Conservation (phyloP, 2,888 invertebrate species). For the Uloborus plumipes region DNA sequence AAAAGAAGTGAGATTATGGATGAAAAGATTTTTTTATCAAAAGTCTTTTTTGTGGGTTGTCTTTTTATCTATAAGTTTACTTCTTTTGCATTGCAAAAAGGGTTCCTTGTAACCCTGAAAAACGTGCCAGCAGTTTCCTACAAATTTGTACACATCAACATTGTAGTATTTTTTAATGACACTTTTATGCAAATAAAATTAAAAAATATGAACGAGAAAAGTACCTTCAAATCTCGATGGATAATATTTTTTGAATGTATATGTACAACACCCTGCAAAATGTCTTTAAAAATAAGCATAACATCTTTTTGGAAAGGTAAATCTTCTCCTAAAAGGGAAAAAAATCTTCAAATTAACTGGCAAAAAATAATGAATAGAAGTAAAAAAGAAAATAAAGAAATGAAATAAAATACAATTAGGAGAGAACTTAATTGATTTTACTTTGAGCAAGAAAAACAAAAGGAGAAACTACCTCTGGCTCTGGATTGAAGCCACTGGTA, state of each 20-base stretch:
- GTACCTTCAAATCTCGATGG: slow-evolving; percentile 83
- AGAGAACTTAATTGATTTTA: background rate
- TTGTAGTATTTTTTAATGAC: too few relatives aligned
- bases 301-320: slow-evolving; percentile 74
- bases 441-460: background rate
- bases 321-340: slow-evolving; percentile 11
- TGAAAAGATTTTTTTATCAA: too few relatives aligned
- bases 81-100: too few relatives aligned
- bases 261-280: slow-evolving; percentile 81
- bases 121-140: too few relatives aligned
- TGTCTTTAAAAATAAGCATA: slow-evolving; percentile 78
- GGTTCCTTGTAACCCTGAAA: too few relatives aligned
- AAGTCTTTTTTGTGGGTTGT: too few relatives aligned
- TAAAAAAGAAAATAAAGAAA: background rate
- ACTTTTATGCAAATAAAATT: background rate
- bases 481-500: slow-evolving; percentile 82
- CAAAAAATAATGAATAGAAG: background rate
- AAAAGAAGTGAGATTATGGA: too few relatives aligned
- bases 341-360: background rate
- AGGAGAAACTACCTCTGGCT: slow-evolving; percentile 14
- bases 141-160: too few relatives aligned
- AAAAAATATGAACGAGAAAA: slow-evolving; percentile 1
- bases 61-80: too few relatives aligned
- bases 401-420: background rate
- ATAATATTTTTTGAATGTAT: slow-evolving; percentile 84